These are phyloP conservation scores for Rhabdophis nuchalis DNA, from an alignment of 2,797 vertebrate species.

Conservation along the genomic window DNA sequence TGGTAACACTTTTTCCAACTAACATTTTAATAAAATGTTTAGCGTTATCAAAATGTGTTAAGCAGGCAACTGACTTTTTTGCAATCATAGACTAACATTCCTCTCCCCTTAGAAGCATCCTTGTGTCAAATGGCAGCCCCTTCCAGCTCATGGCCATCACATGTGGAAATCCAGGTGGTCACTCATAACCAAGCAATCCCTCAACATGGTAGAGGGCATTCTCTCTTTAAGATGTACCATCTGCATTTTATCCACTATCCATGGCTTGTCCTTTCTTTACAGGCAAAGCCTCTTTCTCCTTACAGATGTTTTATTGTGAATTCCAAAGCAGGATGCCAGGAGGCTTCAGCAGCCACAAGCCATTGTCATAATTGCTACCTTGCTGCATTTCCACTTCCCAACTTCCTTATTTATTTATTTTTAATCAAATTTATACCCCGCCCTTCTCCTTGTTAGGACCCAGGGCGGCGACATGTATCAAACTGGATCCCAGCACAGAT, in stretches of 20 bases:
- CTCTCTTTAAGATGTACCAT: background rate
- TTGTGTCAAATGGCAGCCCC: background rate
- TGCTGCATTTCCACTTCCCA: background rate
- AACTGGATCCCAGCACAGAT: background rate
- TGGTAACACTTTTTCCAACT: background rate
- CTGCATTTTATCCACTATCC: accelerated
- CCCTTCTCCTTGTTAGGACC: no score
- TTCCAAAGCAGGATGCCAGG: background rate
- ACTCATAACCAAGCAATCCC: background rate
- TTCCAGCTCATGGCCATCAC: background rate
- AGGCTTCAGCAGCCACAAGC: background rate
- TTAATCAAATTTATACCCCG: no score
- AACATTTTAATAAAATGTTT: background rate
- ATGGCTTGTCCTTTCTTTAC: background rate
- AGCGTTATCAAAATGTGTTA: background rate
- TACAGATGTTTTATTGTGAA: conserved; percentile 11
- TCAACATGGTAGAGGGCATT: accelerated
- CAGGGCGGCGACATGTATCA: conserved; percentile 36
- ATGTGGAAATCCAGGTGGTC: background rate
- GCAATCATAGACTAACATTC: background rate
- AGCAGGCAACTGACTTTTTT: background rate
- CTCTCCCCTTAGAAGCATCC: background rate
- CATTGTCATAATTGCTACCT: background rate
- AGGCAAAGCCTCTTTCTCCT: conserved; percentile 12
- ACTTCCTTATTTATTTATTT: conserved; percentile 22